Evolutionary conservation across 2,888 invertebrate genomes (phyloP).

Genomic region (Sepioteuthis lessoniana): DNA sequence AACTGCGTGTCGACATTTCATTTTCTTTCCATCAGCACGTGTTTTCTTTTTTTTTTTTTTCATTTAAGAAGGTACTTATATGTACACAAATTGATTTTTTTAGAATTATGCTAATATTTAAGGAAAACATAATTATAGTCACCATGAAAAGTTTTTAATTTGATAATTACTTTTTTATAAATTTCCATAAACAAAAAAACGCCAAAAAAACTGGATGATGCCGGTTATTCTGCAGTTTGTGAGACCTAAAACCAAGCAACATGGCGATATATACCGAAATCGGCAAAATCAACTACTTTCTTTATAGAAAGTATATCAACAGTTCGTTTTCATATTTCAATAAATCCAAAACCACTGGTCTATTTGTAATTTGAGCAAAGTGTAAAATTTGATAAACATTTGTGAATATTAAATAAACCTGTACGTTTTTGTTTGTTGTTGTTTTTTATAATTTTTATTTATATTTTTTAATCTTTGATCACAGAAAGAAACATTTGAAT

Average conservation of each 20-base stretch:
- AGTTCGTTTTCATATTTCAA: not conserved
- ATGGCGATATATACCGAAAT: not conserved
- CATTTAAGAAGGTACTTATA: not conserved
- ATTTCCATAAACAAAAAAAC: not conserved
- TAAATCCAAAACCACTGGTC: not conserved
- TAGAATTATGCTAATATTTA: not conserved
- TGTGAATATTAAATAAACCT: not conserved
- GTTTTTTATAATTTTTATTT: too few relatives aligned
- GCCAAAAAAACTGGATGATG: not conserved
- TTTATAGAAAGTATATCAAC: not conserved
- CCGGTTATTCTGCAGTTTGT: not conserved
- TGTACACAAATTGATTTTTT: not conserved
- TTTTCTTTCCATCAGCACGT: too few relatives aligned
- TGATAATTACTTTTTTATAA: not conserved
- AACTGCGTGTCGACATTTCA: too few relatives aligned
- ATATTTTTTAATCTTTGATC: not conserved
- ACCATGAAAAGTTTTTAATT: too few relatives aligned
- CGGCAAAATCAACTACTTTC: not conserved
- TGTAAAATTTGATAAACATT: not conserved
- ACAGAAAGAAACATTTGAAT: not conserved
- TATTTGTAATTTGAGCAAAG: not conserved
- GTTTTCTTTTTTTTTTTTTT: too few relatives aligned
- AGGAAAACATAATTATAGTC: not conserved
- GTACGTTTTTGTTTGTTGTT: not conserved
- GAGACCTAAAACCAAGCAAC: not conserved